Base-by-base conservation (phyloP, 2,797 vertebrate species). In the Sebastes minor region DNA sequence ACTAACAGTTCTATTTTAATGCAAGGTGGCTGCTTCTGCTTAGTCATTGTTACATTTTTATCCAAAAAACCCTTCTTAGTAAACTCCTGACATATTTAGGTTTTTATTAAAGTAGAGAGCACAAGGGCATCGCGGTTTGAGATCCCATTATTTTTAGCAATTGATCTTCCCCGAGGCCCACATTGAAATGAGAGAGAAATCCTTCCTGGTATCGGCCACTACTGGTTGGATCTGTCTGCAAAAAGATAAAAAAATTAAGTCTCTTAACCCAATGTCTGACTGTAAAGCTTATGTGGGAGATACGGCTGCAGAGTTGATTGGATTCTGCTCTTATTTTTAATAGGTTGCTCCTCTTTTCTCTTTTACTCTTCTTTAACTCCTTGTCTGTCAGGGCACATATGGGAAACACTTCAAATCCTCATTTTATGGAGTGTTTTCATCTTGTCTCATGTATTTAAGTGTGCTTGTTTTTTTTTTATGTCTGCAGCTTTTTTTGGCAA, bases 101-200 rank as follows among this genome's bases (percentile, higher is more conserved):
- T 32, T 83, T 65, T 53, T 32, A 32, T 22, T 71, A 22, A 63
- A 80, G 25, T 28, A 65, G 28, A 30, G 30, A 63, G 14, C 27
- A 73, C 64, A 78, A 70, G 42, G 49, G 71, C 79, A 83, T 74
- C 20, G 3, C 52, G 63, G 78, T 74, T 74, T 77, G 67, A 90
- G 71, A 82, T 82, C 68, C 72, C 70, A 79, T 88, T 88, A 87
- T 83, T 88, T 80, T 87, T 28, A 74, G 74, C 69, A 60, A 78
- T 63, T 86, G 84, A 84, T 84, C 80, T 86, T 82, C 38, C 63
- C 70, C 23, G 38, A 82, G 68, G 67, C 57, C 49, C 1, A 13
- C 55, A 69, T 62, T 68, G 16, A 86, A 84, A 84, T 22, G 32
- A 83, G 55, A 63, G 57, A 82, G 55, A 87, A 83, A 86, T 78